Evolutionary conservation across 2,888 invertebrate species (phyloP).

Genomic region (Epinotia ramella): DNA sequence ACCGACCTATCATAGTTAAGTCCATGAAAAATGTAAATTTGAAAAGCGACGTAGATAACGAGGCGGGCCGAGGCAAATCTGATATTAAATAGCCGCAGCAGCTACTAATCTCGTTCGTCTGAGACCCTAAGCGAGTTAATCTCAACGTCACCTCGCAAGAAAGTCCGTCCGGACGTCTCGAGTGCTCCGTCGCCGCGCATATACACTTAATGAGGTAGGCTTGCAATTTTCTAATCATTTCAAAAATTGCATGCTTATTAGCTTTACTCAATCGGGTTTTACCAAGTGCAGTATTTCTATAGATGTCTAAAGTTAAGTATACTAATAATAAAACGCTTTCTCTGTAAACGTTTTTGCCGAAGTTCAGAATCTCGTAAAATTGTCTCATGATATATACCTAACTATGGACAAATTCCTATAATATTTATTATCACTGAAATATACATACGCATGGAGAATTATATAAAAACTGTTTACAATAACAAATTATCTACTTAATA

Average conservation of each 20-base stretch:
- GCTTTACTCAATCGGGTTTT: not conserved
- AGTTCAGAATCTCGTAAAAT: not conserved
- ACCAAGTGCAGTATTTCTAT: not conserved
- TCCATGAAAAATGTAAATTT: slow-evolving; percentile 45
- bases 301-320: not conserved
- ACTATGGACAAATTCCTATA: too few relatives aligned
- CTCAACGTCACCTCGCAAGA: slow-evolving; percentile 46
- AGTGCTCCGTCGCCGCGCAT: slow-evolving; percentile 25
- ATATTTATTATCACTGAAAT: too few relatives aligned
- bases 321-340: not conserved
- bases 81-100: slow-evolving; percentile 78
- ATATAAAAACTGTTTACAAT: too few relatives aligned
- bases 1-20: slow-evolving; percentile 20
- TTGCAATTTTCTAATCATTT: slow-evolving; percentile 16
- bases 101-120: slow-evolving; percentile 80
- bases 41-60: slow-evolving; percentile 58
- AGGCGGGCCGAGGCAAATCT: slow-evolving; percentile 76
- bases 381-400: not conserved
- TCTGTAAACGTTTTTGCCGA: not conserved
- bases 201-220: slow-evolving; percentile 28
- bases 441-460: too few relatives aligned
- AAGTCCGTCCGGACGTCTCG: slow-evolving; percentile 36
- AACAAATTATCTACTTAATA: too few relatives aligned
- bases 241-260: slow-evolving; percentile 10
- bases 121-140: slow-evolving; percentile 79